Base-by-base conservation (phyloP, 2,888 invertebrate genomes). In the Eulithis prunata region DNA sequence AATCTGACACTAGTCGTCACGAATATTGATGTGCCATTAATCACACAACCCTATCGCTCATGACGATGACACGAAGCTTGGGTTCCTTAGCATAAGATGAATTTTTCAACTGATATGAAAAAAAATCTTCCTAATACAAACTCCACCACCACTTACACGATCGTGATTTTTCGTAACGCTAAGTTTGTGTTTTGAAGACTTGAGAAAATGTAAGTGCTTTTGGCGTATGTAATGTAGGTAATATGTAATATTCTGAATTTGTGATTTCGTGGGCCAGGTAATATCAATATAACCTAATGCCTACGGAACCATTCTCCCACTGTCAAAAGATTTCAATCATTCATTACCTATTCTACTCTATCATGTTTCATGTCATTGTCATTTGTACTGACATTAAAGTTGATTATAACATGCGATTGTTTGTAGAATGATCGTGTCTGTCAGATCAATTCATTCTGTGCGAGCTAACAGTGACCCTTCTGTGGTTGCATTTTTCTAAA, bases 1-100 rank as follows among this genome's bases (percentile, higher is more conserved):
- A 86, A 89, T 89, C 87, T 85, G 81, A 76, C 80, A 79, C 73
- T 66, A 69, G 75, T 76, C 76, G 82, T 75, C 77, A 72, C 78
- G 87, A 88, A 91, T 89, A 88, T 83, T 87, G 88, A 89, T 89
- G 84, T 64, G 70, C 71, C 75, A 85, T 88, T 86, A 82, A 87
- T 87, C 86, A 66, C 69, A 70, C 66, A 68, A 67, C 74, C 57
- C 69, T 65, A 71, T 73, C 71, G 64, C 62, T 71, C 69, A 70
- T 66, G 69, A 59, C 69, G 64, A 62, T 73, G 71, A 73, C 72
- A 66, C 71, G 58, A 41, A 8, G 57, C 58, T 69, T 71, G 68
- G 68, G 70, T 69, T 72, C 72, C 49, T 41, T 52, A 55, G 36
- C 59, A 38, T 45, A 12, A 14, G 49, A 54, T 53, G 61, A 13